Evolutionary conservation across 2,888 invertebrate species (phyloP).

Genomic region (Drosophila birchii): DNA sequence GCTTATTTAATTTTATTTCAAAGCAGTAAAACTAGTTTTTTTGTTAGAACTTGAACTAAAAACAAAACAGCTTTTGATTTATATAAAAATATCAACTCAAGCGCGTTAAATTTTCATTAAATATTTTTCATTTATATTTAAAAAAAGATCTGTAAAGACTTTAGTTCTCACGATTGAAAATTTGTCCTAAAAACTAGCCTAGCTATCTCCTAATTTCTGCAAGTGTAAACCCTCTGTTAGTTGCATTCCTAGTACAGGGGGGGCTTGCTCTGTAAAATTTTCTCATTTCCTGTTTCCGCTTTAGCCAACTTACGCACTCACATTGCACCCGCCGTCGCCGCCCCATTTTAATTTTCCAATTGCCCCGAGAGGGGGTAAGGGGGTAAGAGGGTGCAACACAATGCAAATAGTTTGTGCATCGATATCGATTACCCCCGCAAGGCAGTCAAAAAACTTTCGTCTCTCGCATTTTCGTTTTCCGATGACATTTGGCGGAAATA

Average conservation of each 20-base stretch:
- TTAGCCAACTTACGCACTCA: slow-evolving; percentile 63
- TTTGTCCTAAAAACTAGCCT: no score
- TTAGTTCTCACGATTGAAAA: no score
- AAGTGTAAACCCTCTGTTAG: slow-evolving; percentile 43
- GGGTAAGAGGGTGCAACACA: neutral
- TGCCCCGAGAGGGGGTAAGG: neutral
- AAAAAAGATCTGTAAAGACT: neutral
- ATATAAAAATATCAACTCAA: neutral
- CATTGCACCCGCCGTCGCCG: slow-evolving; percentile 41
- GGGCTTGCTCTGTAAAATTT: slow-evolving; percentile 67
- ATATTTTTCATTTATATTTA: neutral
- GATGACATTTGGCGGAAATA: slow-evolving; percentile 84
- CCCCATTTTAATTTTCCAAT: slow-evolving; percentile 12
- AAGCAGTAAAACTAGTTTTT: neutral
- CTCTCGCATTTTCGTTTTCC: slow-evolving; percentile 54
- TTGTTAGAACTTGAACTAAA: neutral
- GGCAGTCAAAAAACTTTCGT: slow-evolving; percentile 77
- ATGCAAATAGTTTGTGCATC: slow-evolving; percentile 55
- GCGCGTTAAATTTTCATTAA: neutral
- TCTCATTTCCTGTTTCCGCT: slow-evolving; percentile 81
- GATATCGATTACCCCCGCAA: slow-evolving; percentile 61
- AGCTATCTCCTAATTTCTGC: slow-evolving; percentile 13
- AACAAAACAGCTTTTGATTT: neutral
- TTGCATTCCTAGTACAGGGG: slow-evolving; percentile 38
- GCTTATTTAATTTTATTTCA: neutral